These are phyloP conservation scores for Tinea semifulvella DNA, from an alignment of 2,888 invertebrate species.

Conservation along the genomic window DNA sequence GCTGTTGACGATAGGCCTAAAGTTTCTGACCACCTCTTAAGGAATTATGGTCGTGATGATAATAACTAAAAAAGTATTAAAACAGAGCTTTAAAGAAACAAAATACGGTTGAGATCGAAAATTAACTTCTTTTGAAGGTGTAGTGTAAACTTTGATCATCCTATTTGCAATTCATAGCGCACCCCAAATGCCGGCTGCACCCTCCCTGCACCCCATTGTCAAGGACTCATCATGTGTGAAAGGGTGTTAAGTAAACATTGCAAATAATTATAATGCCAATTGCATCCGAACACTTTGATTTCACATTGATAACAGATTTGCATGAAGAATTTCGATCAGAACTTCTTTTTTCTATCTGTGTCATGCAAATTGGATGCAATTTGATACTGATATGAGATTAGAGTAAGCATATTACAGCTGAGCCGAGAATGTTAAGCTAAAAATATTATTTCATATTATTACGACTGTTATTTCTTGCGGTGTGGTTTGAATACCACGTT, in stretches of 20 bases:
- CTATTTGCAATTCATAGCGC: conserved; percentile 12
- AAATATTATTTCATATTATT: no score
- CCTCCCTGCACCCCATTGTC: conserved; percentile 39
- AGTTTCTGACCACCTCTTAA: no score
- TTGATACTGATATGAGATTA: conserved; percentile 64
- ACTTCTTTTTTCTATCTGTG: conserved; percentile 36
- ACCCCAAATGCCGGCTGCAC: conserved; percentile 12
- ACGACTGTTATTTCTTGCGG: no score
- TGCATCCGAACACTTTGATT: conserved; percentile 48
- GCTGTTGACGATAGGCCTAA: no score
- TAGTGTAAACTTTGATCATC: conserved; percentile 12
- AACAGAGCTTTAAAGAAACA: no score
- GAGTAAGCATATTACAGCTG: conserved; percentile 16
- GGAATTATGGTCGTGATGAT: no score
- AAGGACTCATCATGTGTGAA: conserved; percentile 62
- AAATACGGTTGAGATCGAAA: no score
- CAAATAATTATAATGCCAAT: conserved; percentile 65
- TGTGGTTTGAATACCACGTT: no score
- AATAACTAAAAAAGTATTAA: no score
- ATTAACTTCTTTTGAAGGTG: conserved; percentile 4
- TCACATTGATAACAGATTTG: conserved; percentile 56
- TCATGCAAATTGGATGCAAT: conserved; percentile 58
- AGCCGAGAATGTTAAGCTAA: no score
- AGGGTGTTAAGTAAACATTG: conserved; percentile 70
- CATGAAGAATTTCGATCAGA: conserved; percentile 46